Evolutionary conservation across 1,140 invertebrate genomes (phyloP).

Genomic region (Helicoverpa zea): DNA sequence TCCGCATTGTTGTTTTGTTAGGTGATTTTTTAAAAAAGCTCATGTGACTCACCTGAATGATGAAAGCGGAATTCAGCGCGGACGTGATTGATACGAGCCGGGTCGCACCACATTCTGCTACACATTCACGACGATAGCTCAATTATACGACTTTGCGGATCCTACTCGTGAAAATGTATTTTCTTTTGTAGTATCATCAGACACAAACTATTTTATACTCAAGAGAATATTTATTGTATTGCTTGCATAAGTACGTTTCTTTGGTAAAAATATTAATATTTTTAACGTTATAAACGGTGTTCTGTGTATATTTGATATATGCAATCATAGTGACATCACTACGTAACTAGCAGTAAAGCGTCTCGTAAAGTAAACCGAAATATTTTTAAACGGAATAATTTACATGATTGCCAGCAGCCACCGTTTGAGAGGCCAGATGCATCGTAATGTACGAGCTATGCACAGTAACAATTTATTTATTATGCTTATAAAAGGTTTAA

Average conservation of each 20-base stretch:
- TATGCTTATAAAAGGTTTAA: background rate
- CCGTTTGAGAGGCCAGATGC: background rate
- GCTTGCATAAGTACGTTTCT: too few species aligned
- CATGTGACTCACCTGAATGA: slow-evolving; percentile 36
- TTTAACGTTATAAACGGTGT: too few species aligned
- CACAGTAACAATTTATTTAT: too few species aligned
- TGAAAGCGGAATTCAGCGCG: slow-evolving; percentile 35
- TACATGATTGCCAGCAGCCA: slow-evolving; percentile 27
- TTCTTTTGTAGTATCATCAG: background rate
- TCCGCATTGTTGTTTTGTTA: slow-evolving; percentile 45
- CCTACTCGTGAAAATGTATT: background rate
- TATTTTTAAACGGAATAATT: slow-evolving; percentile 36
- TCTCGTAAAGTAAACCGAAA: background rate
- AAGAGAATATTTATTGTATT: background rate
- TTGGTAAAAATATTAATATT: too few species aligned
- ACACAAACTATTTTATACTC: background rate
- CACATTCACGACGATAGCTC: background rate
- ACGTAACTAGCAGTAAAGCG: background rate
- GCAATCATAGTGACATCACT: background rate
- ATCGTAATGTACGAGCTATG: background rate
- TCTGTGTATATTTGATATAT: too few species aligned
- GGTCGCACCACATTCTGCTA: background rate
- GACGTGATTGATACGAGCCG: slow-evolving; percentile 25
- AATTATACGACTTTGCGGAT: background rate
- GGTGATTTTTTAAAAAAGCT: slow-evolving; percentile 38